These are phyloP conservation scores for Cordylochernes scorpioides DNA, from an alignment of 2,888 invertebrate species.

Conservation along the genomic window DNA sequence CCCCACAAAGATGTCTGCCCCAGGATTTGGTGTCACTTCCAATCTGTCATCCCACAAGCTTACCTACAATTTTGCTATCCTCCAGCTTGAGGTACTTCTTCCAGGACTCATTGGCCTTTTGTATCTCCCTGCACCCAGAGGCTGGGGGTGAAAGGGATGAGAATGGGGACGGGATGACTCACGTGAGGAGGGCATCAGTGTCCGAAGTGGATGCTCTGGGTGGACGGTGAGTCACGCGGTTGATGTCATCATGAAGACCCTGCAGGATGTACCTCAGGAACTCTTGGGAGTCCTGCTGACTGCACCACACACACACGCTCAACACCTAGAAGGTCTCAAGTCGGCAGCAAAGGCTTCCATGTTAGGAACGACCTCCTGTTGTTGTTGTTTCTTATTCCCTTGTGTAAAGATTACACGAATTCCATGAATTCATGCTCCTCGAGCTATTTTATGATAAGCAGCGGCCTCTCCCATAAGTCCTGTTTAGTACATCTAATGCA, in stretches of 20 bases:
- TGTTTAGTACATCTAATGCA: no score
- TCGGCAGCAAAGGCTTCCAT: no score
- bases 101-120: constrained; percentile 51
- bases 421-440: no score
- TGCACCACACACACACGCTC: no score
- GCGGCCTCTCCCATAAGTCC: no score
- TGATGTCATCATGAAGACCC: constrained; percentile 69
- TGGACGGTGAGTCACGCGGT: constrained; percentile 34
- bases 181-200: not conserved
- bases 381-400: no score
- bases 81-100: constrained; percentile 54
- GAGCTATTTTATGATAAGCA: no score
- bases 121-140: constrained; percentile 33
- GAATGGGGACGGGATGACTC: no score
- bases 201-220: not conserved
- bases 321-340: no score
- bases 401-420: no score
- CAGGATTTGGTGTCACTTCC: not conserved
- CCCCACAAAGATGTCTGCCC: constrained; percentile 57
- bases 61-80: constrained; percentile 48
- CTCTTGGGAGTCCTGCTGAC: constrained; percentile 74
- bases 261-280: constrained; percentile 62
- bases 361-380: no score
- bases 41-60: constrained; percentile 11
- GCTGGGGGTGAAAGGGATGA: no score